Percentiles rank a stretch among this genome's conserved stretches.
phyloP scores from a whole-genome alignment of 2,888 invertebrate species.

The Pasiphila rectangulata region DNA sequence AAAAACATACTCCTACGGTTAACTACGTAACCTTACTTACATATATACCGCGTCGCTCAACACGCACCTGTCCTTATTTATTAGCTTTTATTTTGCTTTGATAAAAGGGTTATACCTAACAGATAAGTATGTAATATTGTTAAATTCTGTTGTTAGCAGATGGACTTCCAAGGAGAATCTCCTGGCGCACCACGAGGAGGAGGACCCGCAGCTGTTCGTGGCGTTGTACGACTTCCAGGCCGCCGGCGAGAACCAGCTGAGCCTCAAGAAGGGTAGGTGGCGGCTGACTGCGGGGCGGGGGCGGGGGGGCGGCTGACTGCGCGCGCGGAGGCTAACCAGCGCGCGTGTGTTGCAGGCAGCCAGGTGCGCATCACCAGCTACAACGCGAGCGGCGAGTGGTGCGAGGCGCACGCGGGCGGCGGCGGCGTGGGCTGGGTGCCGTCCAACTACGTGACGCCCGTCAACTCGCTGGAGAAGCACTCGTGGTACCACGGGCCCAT shows the following conservation, averaged over 20 bases:
- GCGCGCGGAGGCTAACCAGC: background rate
- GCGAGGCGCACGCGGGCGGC: conserved; percentile 94
- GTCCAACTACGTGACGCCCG: conserved; percentile 98
- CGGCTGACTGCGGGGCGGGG: too few relatives aligned
- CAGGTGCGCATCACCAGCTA: conserved; percentile 98
- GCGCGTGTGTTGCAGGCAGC: conserved; percentile 84
- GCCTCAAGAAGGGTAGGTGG: conserved; percentile 91
- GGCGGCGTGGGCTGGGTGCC: conserved; percentile 98
- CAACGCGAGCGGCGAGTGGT: conserved; percentile 99
- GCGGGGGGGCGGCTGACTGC: too few relatives aligned
- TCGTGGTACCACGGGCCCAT: conserved; percentile 99
- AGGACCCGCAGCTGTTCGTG: conserved; percentile 97
- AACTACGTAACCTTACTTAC: too few relatives aligned
- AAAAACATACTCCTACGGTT: too few relatives aligned
- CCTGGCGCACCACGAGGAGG: conserved; percentile 93
- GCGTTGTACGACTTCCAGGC: conserved; percentile 99
- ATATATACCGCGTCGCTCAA: too few relatives aligned
- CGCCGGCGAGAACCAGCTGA: conserved; percentile 98
- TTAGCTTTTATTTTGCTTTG: too few relatives aligned
- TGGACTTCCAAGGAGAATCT: conserved; percentile 99
- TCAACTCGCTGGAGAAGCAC: conserved; percentile 98
- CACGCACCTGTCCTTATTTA: too few relatives aligned
- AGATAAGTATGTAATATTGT: too few relatives aligned
- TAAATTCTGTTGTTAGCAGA: conserved; percentile 63
- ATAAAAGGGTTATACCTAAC: too few relatives aligned